Evolutionary conservation across 1,140 invertebrate genomes (phyloP).

Genomic region (Ceratoteleas bidentatus): DNA sequence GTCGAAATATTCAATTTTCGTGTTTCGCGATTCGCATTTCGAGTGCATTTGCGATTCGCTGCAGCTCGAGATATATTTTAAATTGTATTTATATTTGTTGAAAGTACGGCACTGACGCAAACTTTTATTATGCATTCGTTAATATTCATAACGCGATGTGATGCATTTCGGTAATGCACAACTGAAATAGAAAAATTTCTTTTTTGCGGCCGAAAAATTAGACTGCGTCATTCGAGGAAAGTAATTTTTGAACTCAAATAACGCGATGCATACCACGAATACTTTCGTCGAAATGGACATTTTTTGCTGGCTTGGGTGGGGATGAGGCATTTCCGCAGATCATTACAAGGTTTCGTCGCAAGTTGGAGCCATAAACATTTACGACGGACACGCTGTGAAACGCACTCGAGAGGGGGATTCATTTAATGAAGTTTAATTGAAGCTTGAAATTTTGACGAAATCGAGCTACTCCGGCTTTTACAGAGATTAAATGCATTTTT

Average conservation of each 20-base stretch:
- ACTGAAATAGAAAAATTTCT: background rate
- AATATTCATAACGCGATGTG: background rate
- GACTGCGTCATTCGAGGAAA: conserved; percentile 1
- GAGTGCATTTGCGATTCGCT: background rate
- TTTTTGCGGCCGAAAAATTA: conserved; percentile 11
- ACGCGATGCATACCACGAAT: conserved; percentile 5
- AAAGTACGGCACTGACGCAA: background rate
- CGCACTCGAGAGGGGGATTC: background rate
- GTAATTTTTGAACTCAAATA: conserved; percentile 26
- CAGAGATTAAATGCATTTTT: background rate
- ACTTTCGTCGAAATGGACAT: conserved; percentile 21
- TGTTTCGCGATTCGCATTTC: background rate
- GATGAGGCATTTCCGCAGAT: background rate
- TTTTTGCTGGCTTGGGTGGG: background rate
- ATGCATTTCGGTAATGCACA: background rate
- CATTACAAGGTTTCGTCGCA: conserved; percentile 5
- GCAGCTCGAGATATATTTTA: background rate
- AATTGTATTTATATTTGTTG: background rate
- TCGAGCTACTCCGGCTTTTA: background rate
- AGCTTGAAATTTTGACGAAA: background rate
- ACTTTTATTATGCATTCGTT: background rate
- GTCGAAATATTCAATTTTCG: conserved; percentile 18
- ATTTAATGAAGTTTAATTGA: conserved; percentile 6
- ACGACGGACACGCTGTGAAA: conserved; percentile 7
- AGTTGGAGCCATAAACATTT: conserved; percentile 26